A percentile compares a stretch with the other conserved stretches of the same genome.
Conservation (phyloP, 2,888 invertebrate genomes). For the Nipponacmea schrenckii region DNA sequence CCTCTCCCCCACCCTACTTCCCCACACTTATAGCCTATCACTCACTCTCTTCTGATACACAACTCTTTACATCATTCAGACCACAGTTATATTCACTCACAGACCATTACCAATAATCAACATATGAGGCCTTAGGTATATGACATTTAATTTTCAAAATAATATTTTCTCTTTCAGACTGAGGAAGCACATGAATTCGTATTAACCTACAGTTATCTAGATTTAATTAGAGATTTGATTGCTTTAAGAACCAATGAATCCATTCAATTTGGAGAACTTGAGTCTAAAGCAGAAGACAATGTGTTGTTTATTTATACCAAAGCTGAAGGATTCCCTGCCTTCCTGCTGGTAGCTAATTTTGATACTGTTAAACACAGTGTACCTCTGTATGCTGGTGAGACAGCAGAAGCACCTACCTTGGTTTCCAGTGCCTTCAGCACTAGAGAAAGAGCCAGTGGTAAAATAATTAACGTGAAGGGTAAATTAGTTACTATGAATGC, state of each 20-base stretch:
- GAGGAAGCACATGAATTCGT: conserved; percentile 5
- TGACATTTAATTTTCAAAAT: neutral
- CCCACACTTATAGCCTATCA: too few species aligned
- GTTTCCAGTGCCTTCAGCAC: neutral
- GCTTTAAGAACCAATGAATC: conserved; percentile 56
- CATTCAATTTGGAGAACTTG: conserved; percentile 56
- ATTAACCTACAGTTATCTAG: conserved; percentile 26
- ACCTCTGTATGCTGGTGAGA: neutral
- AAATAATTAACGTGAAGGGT: neutral
- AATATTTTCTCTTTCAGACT: conserved; percentile 6
- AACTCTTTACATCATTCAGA: too few species aligned
- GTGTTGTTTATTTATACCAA: conserved; percentile 57
- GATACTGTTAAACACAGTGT: conserved; percentile 26
- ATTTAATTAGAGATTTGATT: conserved; percentile 47
- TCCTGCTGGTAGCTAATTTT: conserved; percentile 60
- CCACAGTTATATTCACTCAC: too few species aligned
- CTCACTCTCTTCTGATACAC: too few species aligned
- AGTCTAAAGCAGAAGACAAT: conserved; percentile 34
- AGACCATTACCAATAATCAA: too few species aligned
- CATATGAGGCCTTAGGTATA: too few species aligned
- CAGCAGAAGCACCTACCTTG: neutral
- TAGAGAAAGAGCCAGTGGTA: neutral
- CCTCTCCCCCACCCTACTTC: too few species aligned
- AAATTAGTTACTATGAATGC: neutral
- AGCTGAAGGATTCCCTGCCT: conserved; percentile 60